phyloP scores from a whole-genome alignment of 2,113 vertebrate genomes.

The Myocastor coypus region DNA sequence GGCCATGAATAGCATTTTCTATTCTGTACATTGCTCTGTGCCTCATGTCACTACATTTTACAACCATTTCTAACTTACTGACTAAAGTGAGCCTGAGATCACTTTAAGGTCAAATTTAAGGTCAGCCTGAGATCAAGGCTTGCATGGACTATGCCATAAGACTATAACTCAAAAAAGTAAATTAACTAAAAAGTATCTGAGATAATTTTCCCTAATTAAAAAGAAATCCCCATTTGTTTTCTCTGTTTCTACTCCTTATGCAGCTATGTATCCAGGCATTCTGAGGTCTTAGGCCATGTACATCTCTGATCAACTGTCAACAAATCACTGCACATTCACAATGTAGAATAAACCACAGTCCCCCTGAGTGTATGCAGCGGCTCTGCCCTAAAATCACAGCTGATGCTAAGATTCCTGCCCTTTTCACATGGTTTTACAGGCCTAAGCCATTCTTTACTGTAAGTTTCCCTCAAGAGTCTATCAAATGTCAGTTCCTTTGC shows the following conservation, averaged over 20 bases:
- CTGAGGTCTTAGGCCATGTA: not conserved
- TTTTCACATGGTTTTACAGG: not conserved
- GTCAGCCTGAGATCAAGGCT: not conserved
- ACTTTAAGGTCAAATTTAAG: not conserved
- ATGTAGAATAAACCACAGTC: not conserved
- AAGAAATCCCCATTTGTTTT: not conserved
- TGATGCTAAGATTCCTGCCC: not conserved
- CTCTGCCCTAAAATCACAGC: not conserved
- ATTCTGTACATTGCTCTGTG: not conserved
- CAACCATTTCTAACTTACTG: not conserved
- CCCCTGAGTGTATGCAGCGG: no score
- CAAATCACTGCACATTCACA: not conserved
- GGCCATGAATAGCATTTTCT: not conserved
- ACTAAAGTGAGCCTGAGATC: not conserved
- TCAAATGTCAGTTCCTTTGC: not conserved
- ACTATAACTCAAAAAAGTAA: not conserved
- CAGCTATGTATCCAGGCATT: no score
- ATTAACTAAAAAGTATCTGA: not conserved
- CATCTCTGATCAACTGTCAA: not conserved
- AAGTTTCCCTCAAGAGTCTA: not conserved
- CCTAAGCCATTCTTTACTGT: fast-evolving
- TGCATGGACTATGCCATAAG: not conserved
- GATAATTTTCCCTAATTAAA: not conserved
- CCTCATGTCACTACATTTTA: not conserved
- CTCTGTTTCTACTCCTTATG: not conserved